These are phyloP conservation scores for Palloptera scutellata DNA, from an alignment of 2,888 invertebrate species.

Conservation along the genomic window DNA sequence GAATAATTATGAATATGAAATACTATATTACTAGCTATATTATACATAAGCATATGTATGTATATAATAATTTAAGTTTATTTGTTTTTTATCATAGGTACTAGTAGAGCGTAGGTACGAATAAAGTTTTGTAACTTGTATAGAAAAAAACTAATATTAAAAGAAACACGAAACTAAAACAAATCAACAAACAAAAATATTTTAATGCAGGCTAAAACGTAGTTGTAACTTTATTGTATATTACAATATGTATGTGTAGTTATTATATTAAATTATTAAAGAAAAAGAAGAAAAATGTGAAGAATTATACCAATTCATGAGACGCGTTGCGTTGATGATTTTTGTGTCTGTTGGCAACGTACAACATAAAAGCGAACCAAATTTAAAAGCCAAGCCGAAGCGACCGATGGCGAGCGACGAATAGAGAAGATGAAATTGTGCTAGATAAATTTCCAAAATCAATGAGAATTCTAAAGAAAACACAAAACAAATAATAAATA, in stretches of 20 bases:
- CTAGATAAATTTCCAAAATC: no score
- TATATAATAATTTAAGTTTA: conserved; percentile 15
- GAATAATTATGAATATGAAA: no score
- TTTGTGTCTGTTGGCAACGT: not conserved
- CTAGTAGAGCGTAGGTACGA: not conserved
- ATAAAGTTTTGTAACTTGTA: conserved; percentile 22
- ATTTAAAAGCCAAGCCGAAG: not conserved
- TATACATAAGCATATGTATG: conserved; percentile 8
- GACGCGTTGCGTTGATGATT: not conserved
- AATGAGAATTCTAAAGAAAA: no score
- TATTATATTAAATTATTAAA: conserved; percentile 25
- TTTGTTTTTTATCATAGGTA: conserved; percentile 22
- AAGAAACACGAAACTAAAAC: conserved; percentile 29
- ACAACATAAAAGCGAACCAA: not conserved
- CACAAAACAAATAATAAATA: no score
- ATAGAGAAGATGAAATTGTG: not conserved
- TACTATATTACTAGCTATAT: no score
- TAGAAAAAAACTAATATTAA: conserved; percentile 27
- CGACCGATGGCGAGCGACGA: no score
- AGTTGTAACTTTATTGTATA: conserved; percentile 31
- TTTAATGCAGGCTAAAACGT: conserved; percentile 27
- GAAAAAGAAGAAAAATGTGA: conserved; percentile 24
- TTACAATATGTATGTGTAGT: conserved; percentile 30
- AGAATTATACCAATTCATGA: conserved; percentile 2
- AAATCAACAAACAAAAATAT: conserved; percentile 19